Evolutionary conservation across 2,888 invertebrate genomes (phyloP), one percentile per base, ranked within the genome.

Genomic region (Panzeria rudis): DNA sequence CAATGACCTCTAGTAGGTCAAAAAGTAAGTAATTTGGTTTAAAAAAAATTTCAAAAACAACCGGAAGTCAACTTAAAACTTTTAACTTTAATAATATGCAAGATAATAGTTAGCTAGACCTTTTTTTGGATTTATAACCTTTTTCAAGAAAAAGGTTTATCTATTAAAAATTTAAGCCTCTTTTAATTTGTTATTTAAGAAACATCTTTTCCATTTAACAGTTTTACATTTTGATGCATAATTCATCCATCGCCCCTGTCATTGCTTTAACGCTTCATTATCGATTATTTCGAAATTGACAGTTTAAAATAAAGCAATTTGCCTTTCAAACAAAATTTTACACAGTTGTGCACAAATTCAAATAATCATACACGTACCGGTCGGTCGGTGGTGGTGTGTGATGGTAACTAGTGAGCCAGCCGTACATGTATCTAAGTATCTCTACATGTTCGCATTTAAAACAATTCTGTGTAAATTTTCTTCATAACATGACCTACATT

Each of bases 401-500:
- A n/a, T n/a, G 9, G 13, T 3, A 25, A 9, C 4, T 13, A 47
- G n/a, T n/a, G n/a, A n/a, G n/a, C n/a, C 50, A 13, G 23, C 2
- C 2, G 13, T 1, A 20, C 6, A 17, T 25, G 8, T 23, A 17
- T 17, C 4, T 13, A 41, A 3, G 20, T 23, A 44, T 47, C 61
- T 47, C 61, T 25, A 7, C 25, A 25, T 20, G 35, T 23, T 61
- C 47, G n/a, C 7, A n/a, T 23, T 61, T 50, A 20, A 41, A 56
- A 29, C 2, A 64, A 56, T 66, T 72, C 64, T 35, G 8, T 44
- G 15, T 59, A 66, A 50, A 80, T 59, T 59, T 73, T 66, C 35
- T 41, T 66, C 23, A 4, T 6, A 50, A n/a, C 4, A 8, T 75
- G 81, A 75, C 81, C 81, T 54, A 81, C 73, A 81, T 81, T 61